Percentiles rank a stretch among this genome's conserved stretches.
These are phyloP conservation scores for Brachypodius melanocephalos DNA, from an alignment of 2,113 vertebrate genomes.

Conservation along the genomic window DNA sequence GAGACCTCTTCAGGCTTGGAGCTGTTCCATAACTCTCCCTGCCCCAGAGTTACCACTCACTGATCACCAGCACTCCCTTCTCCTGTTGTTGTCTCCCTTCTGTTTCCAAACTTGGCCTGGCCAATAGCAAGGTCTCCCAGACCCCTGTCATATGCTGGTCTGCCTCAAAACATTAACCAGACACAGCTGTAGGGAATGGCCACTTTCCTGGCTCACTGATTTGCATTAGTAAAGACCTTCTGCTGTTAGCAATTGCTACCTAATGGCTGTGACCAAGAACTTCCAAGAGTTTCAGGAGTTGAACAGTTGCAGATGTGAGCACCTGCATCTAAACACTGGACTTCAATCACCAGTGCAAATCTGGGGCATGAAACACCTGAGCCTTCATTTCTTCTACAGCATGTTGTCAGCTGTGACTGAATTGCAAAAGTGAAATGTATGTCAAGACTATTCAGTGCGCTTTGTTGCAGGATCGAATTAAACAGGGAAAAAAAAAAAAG, in stretches of 20 bases:
- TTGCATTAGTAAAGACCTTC: not conserved
- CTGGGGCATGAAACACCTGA: not conserved
- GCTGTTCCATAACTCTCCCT: not conserved
- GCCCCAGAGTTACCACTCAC: not conserved
- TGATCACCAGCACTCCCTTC: not conserved
- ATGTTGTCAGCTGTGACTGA: not conserved
- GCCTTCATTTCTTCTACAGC: not conserved
- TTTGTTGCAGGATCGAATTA: not conserved
- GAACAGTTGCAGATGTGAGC: accelerated
- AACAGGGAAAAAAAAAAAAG: not conserved
- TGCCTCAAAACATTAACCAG: not conserved
- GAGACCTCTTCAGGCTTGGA: not conserved
- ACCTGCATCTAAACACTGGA: not conserved
- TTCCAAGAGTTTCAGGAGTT: not conserved
- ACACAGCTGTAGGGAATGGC: not conserved
- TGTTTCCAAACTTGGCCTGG: not conserved
- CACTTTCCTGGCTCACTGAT: not conserved
- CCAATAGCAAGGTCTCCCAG: not conserved
- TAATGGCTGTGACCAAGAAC: not conserved
- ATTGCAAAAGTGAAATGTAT: not conserved
- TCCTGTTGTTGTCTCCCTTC: not conserved
- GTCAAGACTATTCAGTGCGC: not conserved
- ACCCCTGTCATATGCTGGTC: not conserved
- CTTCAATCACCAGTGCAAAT: not conserved
- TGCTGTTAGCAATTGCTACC: not conserved